These are phyloP conservation scores for Tragopan temminckii DNA, from an alignment of 2,797 vertebrate species.

Conservation along the genomic window DNA sequence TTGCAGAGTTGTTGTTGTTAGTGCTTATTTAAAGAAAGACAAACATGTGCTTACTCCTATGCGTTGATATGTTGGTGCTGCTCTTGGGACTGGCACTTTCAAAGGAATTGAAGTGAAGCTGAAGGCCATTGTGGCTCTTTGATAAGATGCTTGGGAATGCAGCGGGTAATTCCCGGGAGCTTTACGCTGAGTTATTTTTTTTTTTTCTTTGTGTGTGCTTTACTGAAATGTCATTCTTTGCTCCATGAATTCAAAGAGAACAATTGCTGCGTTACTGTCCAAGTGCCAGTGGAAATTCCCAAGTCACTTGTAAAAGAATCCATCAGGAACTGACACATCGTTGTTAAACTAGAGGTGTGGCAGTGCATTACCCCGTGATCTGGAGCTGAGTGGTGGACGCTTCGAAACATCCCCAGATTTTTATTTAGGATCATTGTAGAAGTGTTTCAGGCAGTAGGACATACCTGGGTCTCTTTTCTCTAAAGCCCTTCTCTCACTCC, in stretches of 20 bases:
- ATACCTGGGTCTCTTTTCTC: neutral
- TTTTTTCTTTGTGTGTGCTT: neutral
- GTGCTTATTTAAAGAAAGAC: neutral
- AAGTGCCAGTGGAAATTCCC: neutral
- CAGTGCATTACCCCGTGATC: fast-evolving
- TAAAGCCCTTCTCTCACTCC: too few relatives aligned
- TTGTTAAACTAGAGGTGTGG: neutral
- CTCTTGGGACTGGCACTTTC: neutral
- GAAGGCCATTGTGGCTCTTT: neutral
- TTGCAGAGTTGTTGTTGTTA: neutral
- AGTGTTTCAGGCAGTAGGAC: neutral
- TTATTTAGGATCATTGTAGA: neutral
- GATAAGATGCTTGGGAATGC: neutral
- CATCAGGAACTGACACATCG: neutral
- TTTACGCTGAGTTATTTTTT: neutral
- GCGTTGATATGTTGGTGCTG: neutral
- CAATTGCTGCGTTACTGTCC: neutral
- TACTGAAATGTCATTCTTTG: neutral
- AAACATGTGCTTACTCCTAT: neutral
- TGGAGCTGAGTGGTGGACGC: fast-evolving
- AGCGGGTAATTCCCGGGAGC: neutral
- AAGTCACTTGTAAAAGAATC: neutral
- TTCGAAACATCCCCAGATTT: neutral
- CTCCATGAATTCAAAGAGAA: fast-evolving
- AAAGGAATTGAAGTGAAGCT: neutral